Percentiles rank a stretch among this genome's conserved stretches.
These are phyloP conservation scores for Carassius auratus DNA, from an alignment of 2,113 vertebrate species.

Conservation along the genomic window DNA sequence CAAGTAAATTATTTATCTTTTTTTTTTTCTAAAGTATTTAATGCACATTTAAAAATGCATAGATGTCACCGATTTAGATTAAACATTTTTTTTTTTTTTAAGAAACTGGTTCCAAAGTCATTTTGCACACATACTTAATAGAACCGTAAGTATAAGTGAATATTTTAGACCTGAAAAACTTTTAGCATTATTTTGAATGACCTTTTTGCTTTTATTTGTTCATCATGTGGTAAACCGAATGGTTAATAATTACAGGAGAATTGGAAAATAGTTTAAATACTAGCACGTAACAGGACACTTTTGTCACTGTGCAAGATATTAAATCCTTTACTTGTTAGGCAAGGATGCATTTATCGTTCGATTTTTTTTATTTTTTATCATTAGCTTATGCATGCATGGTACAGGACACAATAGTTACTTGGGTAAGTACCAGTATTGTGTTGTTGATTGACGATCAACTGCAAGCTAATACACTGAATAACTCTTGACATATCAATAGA, in stretches of 20 bases:
- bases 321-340: neutral
- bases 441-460: neutral
- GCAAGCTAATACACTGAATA: neutral
- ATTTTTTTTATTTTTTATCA: neutral
- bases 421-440: neutral
- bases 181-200: neutral
- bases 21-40: too few relatives aligned
- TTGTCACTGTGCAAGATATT: neutral
- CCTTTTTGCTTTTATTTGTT: neutral
- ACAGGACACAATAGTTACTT: neutral
- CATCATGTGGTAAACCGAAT: neutral
- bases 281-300: neutral
- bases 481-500: slow-evolving; percentile 60
- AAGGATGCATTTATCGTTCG: neutral
- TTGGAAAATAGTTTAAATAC: neutral
- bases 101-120: too few relatives aligned
- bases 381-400: neutral
- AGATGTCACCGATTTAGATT: too few relatives aligned
- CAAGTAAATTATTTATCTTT: too few relatives aligned
- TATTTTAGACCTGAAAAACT: neutral
- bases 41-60: too few relatives aligned
- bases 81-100: too few relatives aligned
- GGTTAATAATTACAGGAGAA: neutral
- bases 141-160: too few relatives aligned
- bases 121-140: too few relatives aligned